Evolutionary conservation across 2,888 invertebrate species (phyloP), one percentile per base, ranked within the genome.

Genomic region (Fragum whitleyi): DNA sequence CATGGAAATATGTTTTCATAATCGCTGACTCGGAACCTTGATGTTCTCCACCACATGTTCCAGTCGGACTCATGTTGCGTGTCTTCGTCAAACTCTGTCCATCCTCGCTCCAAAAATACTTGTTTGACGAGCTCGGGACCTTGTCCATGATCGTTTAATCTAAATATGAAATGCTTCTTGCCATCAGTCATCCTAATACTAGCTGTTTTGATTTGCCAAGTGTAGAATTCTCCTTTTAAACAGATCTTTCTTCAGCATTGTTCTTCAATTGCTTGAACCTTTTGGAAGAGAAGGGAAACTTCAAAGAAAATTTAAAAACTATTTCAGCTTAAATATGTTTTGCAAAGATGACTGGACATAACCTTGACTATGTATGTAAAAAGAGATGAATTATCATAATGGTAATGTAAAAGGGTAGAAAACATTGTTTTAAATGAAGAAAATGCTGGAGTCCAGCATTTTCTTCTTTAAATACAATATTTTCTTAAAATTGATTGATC

Each of bases 41-140:
- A 96, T 2, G 96, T 96, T 88, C 96, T 95, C 97, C 97, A 97
- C 97, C 97, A 97, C 2, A 97, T 95, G 91, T 97, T 97, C 97
- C 97, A 97, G 79, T 96, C 92, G 28, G 88, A 79, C 57, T 94
- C 92, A 36, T 90, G 88, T 62, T 94, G 91, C 1, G 94, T 94
- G 79, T 96, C 96, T 36, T 95, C 94, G 55, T 95, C 95, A 94
- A 96, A 97, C 92, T 97, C 96, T 61, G 96, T 95, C 97, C 97
- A 97, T 0, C 97, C 97, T 14, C 97, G 95, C 93, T 97, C 97
- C 73, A 96, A 95, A 91, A 96, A 97, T 42, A 97, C 96, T 96
- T 97, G 90, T 2, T 87, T 87, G 3, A 93, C 79, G 16, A 93
- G 72, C 28, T 93, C 93, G 59, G 93, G 93, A 7, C 92, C 93